Evolutionary conservation across 2,888 invertebrate species (phyloP), one percentile per base, ranked within the genome.

Genomic region (Brachypterus glaber): DNA sequence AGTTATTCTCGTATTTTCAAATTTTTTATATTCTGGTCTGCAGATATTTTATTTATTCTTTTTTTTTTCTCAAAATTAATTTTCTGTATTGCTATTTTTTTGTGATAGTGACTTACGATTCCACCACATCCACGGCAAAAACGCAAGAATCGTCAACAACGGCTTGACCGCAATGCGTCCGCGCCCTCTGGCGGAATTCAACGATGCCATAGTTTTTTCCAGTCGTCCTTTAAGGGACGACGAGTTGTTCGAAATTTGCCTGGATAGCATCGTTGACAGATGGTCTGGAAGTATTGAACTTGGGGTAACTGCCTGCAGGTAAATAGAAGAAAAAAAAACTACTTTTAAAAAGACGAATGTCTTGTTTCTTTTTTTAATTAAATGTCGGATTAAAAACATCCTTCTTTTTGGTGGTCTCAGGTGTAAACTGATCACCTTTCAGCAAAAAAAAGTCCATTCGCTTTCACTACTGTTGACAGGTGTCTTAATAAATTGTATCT

Each of bases 221-320:
- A 90, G 84, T 60, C 73, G 93, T 35, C 86, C 91, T 0, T 66
- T 95, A 32, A 73, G 85, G 13, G 88, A 91, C 55, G 86, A 88
- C 31, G 93, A 95, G 63, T 75, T 95, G 64, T 95, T 95, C 62
- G 91, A 95, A 64, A 79, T 95, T 15, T 73, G 81, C 32, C 78
- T 95, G 32, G 92, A 93, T 59, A 83, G 81, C 54, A 85, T 91
- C 77, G 88, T 92, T 11, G 89, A 88, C 50, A 77, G 90, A 45
- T 93, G 92, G 93, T 86, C 87, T 8, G 92, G 93, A 3, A 88
- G 89, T 44, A 80, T 93, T 36, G 92, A 92, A 71, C 83, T 85
- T 43, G 85, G 84, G n/a, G n/a, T n/a, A n/a, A n/a, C n/a, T n/a
- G n/a, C n/a, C n/a, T n/a, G n/a, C n/a, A n/a, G n/a, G n/a, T n/a